These are phyloP conservation scores for Oryzias curvinotus DNA, from an alignment of 2,113 vertebrate genomes.

Conservation along the genomic window DNA sequence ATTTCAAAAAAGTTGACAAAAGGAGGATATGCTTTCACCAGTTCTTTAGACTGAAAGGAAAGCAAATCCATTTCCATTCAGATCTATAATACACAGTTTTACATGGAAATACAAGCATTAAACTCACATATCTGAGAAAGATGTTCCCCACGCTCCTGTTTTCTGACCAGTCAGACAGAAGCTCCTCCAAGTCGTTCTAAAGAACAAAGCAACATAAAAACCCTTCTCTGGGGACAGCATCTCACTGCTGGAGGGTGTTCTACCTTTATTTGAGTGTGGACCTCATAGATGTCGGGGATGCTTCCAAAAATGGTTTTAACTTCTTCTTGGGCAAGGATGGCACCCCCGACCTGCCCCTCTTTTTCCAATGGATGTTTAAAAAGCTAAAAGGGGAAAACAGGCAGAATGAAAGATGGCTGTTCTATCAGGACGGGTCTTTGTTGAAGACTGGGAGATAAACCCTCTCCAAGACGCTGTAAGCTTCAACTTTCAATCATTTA, in stretches of 20 bases:
- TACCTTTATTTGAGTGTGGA: constrained; percentile 96
- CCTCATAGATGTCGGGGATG: constrained; percentile 96
- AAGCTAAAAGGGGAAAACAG: constrained; percentile 71
- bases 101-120: neutral
- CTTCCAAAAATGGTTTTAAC: constrained; percentile 98
- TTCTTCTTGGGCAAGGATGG: constrained; percentile 94
- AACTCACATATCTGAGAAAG: constrained; percentile 95
- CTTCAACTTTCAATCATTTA: no score
- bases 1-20: constrained; percentile 99
- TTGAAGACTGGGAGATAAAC: no score
- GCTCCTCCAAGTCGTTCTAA: constrained; percentile 91
- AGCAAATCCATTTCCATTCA: constrained; percentile 6
- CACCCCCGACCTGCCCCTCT: constrained; percentile 93
- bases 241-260: neutral
- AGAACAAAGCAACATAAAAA: constrained; percentile 8
- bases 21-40: constrained; percentile 93
- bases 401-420: no score
- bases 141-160: constrained; percentile 90
- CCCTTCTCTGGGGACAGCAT: neutral
- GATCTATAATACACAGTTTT: neutral
- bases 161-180: constrained; percentile 93
- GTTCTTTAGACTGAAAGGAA: constrained; percentile 87
- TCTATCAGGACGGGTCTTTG: no score
- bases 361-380: constrained; percentile 94
- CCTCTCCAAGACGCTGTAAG: no score